Evolutionary conservation across 2,888 invertebrate species (phyloP).

Genomic region (Mimachlamys varia): DNA sequence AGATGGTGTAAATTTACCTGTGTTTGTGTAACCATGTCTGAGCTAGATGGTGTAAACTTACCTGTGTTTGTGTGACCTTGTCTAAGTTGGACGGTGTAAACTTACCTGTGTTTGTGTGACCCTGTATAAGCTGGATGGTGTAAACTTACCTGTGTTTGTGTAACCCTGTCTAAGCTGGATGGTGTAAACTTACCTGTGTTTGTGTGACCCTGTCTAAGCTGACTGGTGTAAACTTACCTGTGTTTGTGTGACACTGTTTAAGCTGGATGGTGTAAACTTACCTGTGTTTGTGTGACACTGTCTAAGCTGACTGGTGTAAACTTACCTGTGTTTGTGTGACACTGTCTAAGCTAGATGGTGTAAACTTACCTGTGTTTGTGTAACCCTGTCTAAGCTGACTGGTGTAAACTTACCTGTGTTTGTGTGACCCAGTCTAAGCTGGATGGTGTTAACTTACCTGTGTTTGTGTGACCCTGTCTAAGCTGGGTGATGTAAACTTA

Average conservation of each 20-base stretch:
- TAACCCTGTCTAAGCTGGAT: neutral
- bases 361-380: conserved; percentile 30
- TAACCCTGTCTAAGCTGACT: neutral
- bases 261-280: neutral
- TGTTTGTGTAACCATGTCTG: neutral
- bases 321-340: conserved; percentile 22
- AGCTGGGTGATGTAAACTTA: too few species aligned
- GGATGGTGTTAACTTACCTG: too few species aligned
- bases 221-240: too few species aligned
- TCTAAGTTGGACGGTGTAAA: neutral
- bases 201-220: neutral
- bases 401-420: too few species aligned
- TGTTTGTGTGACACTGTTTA: neutral
- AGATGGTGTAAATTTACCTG: too few species aligned
- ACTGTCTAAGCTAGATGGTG: neutral
- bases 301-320: neutral
- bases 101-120: conserved; percentile 22
- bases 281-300: conserved; percentile 5
- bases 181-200: too few species aligned
- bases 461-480: conserved; percentile 8
- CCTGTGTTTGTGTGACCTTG: conserved; percentile 2
- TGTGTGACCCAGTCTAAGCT: neutral
- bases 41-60: neutral
- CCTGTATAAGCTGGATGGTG: neutral
- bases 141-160: conserved; percentile 30